Evolutionary conservation across 2,797 vertebrate species (phyloP).

Genomic region (Squalus acanthias): DNA sequence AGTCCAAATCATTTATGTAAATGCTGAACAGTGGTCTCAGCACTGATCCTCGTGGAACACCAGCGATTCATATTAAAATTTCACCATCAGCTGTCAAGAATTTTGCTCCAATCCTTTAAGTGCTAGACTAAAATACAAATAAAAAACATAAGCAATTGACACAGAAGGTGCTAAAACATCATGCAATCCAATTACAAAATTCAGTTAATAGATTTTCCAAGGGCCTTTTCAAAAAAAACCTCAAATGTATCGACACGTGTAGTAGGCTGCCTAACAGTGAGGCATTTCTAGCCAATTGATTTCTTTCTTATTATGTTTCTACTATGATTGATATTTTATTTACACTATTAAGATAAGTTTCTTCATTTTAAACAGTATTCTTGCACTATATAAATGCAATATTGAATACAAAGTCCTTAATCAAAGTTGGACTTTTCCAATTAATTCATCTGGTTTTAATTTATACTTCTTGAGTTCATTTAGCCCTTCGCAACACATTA

Average conservation of each 20-base stretch:
- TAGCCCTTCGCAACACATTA: not conserved
- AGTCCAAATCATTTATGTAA: not conserved
- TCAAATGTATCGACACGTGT: not conserved
- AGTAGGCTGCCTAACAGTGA: not conserved
- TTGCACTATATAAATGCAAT: not conserved
- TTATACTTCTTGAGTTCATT: not conserved
- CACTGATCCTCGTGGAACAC: not conserved
- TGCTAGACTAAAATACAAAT: not conserved
- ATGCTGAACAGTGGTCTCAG: not conserved
- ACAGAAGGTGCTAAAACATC: not conserved
- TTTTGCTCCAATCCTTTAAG: not conserved
- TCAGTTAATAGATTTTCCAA: not conserved
- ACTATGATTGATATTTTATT: not conserved
- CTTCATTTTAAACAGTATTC: not conserved
- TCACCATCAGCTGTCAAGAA: too few species aligned
- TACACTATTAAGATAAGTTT: not conserved
- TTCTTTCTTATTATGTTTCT: not conserved
- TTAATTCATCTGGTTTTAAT: slow-evolving; percentile 21
- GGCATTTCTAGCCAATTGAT: too few species aligned
- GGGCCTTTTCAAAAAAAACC: not conserved
- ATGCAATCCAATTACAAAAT: not conserved
- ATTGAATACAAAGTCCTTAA: not conserved
- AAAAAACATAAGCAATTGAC: not conserved
- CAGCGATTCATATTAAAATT: too few species aligned
- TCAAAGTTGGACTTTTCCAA: not conserved